phyloP scores from a whole-genome alignment of 2,113 vertebrate species.

The Apeltes quadracus region DNA sequence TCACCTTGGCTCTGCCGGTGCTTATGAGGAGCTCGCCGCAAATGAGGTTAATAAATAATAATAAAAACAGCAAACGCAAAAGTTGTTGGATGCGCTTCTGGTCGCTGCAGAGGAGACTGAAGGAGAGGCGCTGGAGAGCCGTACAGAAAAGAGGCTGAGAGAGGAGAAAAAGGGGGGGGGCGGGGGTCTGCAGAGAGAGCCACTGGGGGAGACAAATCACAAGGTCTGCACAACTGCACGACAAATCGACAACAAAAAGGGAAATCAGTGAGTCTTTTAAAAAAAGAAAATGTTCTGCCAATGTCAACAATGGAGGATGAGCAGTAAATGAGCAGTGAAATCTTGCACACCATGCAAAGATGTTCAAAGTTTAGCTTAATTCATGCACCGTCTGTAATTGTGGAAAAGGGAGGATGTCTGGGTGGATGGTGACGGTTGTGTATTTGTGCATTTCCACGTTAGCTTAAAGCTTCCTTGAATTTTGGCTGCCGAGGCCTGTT shows the following conservation, averaged over 20 bases:
- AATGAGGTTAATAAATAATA: not conserved
- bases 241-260: not conserved
- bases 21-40: not conserved
- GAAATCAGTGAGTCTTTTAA: no score
- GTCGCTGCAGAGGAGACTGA: not conserved
- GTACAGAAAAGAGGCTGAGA: not conserved
- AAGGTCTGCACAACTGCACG: not conserved
- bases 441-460: not conserved
- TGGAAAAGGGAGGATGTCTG: not conserved
- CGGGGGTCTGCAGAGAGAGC: not conserved
- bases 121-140: constrained; percentile 1
- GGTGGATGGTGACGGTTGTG: not conserved
- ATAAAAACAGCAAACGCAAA: not conserved
- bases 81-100: constrained; percentile 23
- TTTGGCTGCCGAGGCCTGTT: no score
- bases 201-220: not conserved
- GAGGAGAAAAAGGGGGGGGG: not conserved
- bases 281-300: not conserved
- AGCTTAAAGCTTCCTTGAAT: not conserved
- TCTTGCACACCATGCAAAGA: not conserved
- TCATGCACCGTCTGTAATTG: not conserved
- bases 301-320: not conserved
- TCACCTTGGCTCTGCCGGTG: constrained; percentile 48
- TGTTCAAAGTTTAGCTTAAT: not conserved
- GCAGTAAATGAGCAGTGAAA: no score